These are phyloP conservation scores for Rosalia funebris DNA, from an alignment of 2,888 invertebrate species.

Conservation along the genomic window DNA sequence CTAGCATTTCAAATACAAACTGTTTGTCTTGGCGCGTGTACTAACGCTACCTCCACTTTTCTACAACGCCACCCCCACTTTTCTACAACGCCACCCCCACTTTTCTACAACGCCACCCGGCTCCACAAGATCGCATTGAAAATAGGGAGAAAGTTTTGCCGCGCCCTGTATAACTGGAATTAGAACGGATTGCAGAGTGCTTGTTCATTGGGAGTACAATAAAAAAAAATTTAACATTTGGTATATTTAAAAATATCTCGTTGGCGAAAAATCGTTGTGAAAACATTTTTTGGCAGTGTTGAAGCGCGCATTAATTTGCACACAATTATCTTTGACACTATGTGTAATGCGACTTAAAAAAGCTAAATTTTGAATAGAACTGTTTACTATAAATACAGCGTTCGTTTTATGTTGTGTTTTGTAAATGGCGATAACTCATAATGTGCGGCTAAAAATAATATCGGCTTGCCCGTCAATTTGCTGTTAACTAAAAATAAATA, in stretches of 20 bases:
- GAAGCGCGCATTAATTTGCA: neutral
- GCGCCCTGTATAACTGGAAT: no score
- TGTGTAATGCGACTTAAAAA: neutral
- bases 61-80: no score
- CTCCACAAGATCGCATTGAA: no score
- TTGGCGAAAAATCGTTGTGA: slow-evolving; percentile 3
- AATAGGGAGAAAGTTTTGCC: no score
- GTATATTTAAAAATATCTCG: neutral
- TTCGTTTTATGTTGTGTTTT: slow-evolving; percentile 8
- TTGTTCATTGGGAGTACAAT: no score
- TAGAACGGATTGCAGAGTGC: no score
- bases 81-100: no score
- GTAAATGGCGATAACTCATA: neutral
- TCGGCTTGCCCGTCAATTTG: slow-evolving; percentile 3
- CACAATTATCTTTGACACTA: neutral
- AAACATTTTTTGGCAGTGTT: neutral
- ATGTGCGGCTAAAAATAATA: slow-evolving; percentile 12
- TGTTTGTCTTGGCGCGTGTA: no score
- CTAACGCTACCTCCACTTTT: no score
- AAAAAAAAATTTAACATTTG: neutral
- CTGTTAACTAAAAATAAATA: slow-evolving; percentile 9
- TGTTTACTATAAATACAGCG: slow-evolving; percentile 2
- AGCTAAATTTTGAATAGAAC: neutral
- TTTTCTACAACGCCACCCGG: no score
- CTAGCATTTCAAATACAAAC: no score